Conservation (phyloP, 1,140 invertebrate species). For the Drosophila saltans region DNA sequence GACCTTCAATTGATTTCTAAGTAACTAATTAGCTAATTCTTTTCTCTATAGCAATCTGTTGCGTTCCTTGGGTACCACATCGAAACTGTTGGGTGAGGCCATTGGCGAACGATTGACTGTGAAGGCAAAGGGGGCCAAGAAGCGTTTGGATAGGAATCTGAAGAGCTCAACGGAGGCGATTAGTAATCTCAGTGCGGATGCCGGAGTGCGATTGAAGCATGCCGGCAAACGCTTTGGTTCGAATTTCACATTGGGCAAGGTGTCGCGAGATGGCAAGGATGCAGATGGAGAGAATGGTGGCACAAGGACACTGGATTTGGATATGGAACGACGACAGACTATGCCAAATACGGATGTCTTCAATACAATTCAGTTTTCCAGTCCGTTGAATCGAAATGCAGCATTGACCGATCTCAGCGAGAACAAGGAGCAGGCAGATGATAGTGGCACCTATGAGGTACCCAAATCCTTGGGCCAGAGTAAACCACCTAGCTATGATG, state of each 20-base stretch:
- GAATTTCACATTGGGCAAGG: constrained; percentile 64
- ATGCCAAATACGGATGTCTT: constrained; percentile 79
- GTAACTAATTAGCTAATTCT: neutral
- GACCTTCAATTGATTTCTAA: neutral
- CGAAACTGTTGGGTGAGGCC: constrained; percentile 75
- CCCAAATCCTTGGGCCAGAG: constrained; percentile 44
- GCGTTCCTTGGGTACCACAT: constrained; percentile 76
- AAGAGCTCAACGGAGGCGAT: constrained; percentile 72
- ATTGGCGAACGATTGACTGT: constrained; percentile 74
- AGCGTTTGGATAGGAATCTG: constrained; percentile 75
- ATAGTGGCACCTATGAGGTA: constrained; percentile 69
- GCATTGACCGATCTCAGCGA: constrained; percentile 55
- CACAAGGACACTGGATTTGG: constrained; percentile 12
- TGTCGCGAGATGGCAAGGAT: constrained; percentile 26
- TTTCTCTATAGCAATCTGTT: constrained; percentile 61
- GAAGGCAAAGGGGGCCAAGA: constrained; percentile 74
- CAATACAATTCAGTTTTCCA: constrained; percentile 72
- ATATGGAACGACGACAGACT: constrained; percentile 69
- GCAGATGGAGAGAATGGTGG: neutral
- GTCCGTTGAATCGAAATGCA: constrained; percentile 67
- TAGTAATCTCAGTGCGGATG: constrained; percentile 67
- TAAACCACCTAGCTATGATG: constrained; percentile 66
- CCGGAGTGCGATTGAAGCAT: constrained; percentile 61
- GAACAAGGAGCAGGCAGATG: constrained; percentile 19
- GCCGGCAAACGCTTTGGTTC: constrained; percentile 65